These are phyloP conservation scores for Alces alces DNA, from an alignment of 2,113 vertebrate genomes.

Conservation along the genomic window DNA sequence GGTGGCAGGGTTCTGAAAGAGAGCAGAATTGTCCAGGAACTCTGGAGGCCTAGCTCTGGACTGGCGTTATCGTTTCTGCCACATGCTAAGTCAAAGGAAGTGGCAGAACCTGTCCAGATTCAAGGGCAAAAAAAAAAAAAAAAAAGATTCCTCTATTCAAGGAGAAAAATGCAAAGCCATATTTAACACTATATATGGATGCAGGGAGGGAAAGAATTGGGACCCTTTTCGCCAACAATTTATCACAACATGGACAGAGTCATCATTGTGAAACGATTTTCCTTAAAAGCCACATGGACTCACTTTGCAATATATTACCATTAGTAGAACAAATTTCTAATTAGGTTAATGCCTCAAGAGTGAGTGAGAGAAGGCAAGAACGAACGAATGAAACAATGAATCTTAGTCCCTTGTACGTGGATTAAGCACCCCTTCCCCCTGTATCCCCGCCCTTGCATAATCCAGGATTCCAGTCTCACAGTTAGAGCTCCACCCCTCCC, in stretches of 20 bases:
- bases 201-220: background rate
- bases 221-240: background rate
- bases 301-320: background rate
- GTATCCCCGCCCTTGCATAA: background rate
- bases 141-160: background rate
- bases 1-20: background rate
- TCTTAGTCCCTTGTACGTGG: background rate
- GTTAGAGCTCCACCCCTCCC: fast-evolving
- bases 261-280: background rate
- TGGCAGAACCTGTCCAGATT: background rate
- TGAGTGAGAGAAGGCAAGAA: background rate
- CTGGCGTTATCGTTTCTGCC: background rate
- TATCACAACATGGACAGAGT: background rate
- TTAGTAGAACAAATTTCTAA: background rate
- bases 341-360: background rate
- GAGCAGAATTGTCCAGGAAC: background rate
- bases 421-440: background rate
- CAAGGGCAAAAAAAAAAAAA: background rate
- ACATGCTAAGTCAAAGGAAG: background rate
- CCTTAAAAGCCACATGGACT: background rate
- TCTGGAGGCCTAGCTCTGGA: background rate
- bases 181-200: background rate
- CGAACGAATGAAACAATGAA: background rate
- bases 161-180: background rate
- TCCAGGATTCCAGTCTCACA: background rate